Evolutionary conservation across 2,797 vertebrate genomes (phyloP), one percentile per base, ranked within the genome.

Genomic region (Pipistrellus nathusii): DNA sequence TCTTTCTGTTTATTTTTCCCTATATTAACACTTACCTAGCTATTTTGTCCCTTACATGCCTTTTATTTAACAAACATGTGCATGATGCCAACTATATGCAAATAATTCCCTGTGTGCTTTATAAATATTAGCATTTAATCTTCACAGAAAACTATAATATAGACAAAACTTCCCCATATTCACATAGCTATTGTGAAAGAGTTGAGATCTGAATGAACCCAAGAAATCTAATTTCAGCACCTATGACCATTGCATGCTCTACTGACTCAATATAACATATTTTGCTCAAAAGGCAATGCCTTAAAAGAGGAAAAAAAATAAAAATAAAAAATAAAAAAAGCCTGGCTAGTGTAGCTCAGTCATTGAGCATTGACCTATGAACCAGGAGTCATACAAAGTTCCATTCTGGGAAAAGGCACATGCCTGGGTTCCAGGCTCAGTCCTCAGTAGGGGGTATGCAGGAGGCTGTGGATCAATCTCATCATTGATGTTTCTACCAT

Each of bases 121-220:
- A 68, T 38, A n/a, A 83, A 15, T 44, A 95, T 27, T 30, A 84
- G 18, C 38, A 44, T 86, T 95, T 80, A 48, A 46, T 94, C 48
- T 25, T 82, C 55, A 73, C 5, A 75, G 41, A 5, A 81, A 48
- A 76, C 1, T 71, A 89, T 14, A 48, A 72, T 10, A 0, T 14
- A 81, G 38, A 20, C 25, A 73, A 80, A 62, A 38, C 86, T 55
- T 77, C 12, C 77, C 38, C 38, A 38, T 1, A 12, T 64, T 64
- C 10, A 44, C 17, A 76, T 23, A 57, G n/a, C 18, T 81, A 53
- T 14, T 23, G 12, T 17, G 14, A 41, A 93, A 59, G 11, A 92
- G 9, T 17, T 41, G 30, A 8, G 5, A 73, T 83, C 21, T 30
- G 23, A 83, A 91, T 44, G n/a, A 83, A 87, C 6, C 41, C 38